A percentile compares a stretch with the other conserved stretches of the same genome.
Evolutionary conservation across 2,888 invertebrate species (phyloP).

Genomic region (Didymodactylos carnosus): DNA sequence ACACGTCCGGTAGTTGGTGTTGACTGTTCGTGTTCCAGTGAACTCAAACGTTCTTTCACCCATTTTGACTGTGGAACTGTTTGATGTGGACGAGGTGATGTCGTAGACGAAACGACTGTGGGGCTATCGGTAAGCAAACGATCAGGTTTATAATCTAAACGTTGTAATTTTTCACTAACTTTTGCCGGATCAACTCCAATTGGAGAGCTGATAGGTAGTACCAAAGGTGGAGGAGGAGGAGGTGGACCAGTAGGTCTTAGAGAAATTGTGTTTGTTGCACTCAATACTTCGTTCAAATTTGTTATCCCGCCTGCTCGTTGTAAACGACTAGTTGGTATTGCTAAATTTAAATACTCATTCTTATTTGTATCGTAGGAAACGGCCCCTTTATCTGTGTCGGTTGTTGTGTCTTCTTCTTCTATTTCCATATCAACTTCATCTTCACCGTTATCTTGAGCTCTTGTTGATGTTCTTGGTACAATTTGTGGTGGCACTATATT

Average conservation of each 20-base stretch:
- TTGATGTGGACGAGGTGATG: too few relatives aligned
- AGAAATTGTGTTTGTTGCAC: neutral
- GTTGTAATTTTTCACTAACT: neutral
- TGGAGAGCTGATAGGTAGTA: neutral
- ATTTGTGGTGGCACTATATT: neutral
- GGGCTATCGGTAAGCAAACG: too few relatives aligned
- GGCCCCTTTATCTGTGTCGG: neutral
- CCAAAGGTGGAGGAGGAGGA: neutral
- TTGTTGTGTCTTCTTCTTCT: neutral
- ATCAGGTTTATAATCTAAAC: neutral
- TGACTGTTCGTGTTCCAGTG: too few relatives aligned
- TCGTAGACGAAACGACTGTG: neutral
- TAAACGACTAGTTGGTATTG: neutral
- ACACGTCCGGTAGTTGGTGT: neutral
- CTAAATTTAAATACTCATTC: too few relatives aligned
- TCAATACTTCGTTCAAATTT: neutral
- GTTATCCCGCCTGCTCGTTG: neutral
- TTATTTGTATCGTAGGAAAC: too few relatives aligned
- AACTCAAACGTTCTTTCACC: neutral
- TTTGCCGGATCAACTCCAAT: neutral
- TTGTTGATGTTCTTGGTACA: neutral
- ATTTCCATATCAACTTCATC: neutral
- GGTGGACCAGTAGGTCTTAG: neutral
- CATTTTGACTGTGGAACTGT: neutral
- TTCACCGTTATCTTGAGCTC: neutral